Conservation (phyloP, 2,888 invertebrate species). For the Acleris cristana region DNA sequence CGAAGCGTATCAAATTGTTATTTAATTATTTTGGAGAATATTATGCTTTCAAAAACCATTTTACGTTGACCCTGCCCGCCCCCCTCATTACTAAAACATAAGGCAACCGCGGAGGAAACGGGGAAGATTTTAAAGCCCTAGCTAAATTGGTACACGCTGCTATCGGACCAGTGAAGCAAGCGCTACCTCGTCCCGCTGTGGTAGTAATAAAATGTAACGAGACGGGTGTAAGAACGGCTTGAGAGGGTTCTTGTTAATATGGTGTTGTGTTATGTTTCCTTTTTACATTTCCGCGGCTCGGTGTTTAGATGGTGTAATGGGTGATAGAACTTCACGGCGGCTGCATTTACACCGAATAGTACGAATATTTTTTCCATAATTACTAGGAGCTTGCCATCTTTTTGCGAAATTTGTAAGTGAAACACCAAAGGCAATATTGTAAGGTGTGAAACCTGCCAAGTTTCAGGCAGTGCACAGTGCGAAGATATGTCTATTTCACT, state of each 20-base stretch:
- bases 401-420: no score
- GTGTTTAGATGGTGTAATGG: conserved; percentile 38
- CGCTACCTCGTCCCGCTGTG: conserved; percentile 3
- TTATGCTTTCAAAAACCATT: conserved; percentile 28
- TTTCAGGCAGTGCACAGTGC: no score
- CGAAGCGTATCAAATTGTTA: conserved; percentile 38
- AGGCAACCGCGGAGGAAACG: conserved; percentile 3
- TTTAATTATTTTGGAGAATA: conserved; percentile 38
- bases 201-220: conserved; percentile 5
- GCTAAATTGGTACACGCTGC: conserved; percentile 19
- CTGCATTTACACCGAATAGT: conserved; percentile 27
- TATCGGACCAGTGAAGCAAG: conserved; percentile 21
- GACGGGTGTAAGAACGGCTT: conserved; percentile 3
- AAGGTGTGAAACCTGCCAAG: no score
- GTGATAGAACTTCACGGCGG: conserved; percentile 35
- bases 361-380: neutral
- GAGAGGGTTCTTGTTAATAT: conserved; percentile 14
- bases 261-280: conserved; percentile 32
- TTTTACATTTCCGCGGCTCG: conserved; percentile 39
- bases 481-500: no score
- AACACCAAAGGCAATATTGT: no score
- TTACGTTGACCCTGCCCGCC: conserved; percentile 3
- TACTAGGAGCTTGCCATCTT: neutral
- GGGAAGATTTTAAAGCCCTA: conserved; percentile 11
- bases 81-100: conserved; percentile 4